These are phyloP conservation scores for Laticauda laticaudata DNA, from an alignment of 2,113 vertebrate genomes.

Conservation along the genomic window DNA sequence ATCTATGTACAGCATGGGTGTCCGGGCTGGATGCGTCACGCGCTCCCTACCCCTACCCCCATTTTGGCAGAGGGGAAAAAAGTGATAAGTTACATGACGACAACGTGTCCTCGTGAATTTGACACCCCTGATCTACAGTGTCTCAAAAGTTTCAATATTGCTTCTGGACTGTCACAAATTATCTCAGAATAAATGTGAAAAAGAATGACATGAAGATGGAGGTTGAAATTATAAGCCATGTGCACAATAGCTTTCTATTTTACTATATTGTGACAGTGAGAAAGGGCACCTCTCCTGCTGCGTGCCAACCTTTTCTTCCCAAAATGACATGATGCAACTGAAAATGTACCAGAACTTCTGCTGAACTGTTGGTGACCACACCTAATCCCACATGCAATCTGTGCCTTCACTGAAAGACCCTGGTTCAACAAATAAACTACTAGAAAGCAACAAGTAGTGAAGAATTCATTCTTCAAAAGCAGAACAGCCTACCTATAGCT, in stretches of 20 bases:
- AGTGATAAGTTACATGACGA: too few species aligned
- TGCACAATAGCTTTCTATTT: not conserved
- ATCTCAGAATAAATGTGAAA: not conserved
- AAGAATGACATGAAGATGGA: not conserved
- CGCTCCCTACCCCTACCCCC: too few species aligned
- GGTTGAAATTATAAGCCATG: not conserved
- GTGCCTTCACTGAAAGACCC: not conserved
- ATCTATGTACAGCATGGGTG: not conserved
- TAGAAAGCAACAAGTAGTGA: not conserved
- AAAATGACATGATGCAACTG: not conserved
- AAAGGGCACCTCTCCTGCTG: not conserved
- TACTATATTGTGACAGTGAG: not conserved
- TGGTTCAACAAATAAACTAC: not conserved
- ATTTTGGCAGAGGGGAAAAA: too few species aligned
- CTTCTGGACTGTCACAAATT: not conserved
- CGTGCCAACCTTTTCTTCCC: not conserved
- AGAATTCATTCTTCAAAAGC: not conserved
- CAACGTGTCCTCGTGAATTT: too few species aligned
- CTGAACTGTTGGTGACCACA: not conserved
- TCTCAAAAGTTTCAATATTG: not conserved
- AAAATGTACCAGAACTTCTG: not conserved
- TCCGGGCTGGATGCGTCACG: too few species aligned
- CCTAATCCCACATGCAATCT: not conserved
- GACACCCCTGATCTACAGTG: not conserved
- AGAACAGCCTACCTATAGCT: not conserved